These are phyloP conservation scores for Limnephilus lunatus DNA, from an alignment of 2,888 invertebrate species.

Conservation along the genomic window DNA sequence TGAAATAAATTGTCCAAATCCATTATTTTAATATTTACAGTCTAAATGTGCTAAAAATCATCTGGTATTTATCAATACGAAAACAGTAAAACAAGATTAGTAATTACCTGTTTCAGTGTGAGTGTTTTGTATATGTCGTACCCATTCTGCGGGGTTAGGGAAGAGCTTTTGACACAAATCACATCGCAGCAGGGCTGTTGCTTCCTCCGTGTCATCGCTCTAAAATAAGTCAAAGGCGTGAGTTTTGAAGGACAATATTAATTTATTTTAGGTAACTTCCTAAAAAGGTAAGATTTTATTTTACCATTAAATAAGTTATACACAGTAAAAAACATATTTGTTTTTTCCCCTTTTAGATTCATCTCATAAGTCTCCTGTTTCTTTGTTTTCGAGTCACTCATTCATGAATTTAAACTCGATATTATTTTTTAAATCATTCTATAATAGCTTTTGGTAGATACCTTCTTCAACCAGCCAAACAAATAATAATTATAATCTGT, in stretches of 20 bases:
- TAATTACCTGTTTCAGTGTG: slow-evolving; percentile 83
- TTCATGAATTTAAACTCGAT: too few species aligned
- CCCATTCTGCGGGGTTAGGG: slow-evolving; percentile 91
- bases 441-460: too few species aligned
- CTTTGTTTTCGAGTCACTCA: too few species aligned
- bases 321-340: too few species aligned
- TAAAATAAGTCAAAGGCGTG: slow-evolving; percentile 67
- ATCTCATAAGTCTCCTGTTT: too few species aligned
- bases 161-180: slow-evolving; percentile 87
- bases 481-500: too few species aligned
- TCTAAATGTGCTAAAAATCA: not conserved
- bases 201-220: slow-evolving; percentile 84
- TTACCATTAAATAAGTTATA: too few species aligned
- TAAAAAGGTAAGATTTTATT: too few species aligned
- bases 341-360: too few species aligned
- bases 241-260: not conserved
- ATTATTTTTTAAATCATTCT: too few species aligned
- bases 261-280: not conserved
- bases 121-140: slow-evolving; percentile 89
- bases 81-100: not conserved
- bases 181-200: slow-evolving; percentile 86
- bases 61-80: not conserved
- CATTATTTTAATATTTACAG: not conserved
- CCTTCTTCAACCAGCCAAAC: too few species aligned
- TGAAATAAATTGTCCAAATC: slow-evolving; percentile 71